A percentile compares a stretch with the other conserved stretches of the same genome.
Conservation (phyloP, 2,888 invertebrate species). For the Chirona hameri region DNA sequence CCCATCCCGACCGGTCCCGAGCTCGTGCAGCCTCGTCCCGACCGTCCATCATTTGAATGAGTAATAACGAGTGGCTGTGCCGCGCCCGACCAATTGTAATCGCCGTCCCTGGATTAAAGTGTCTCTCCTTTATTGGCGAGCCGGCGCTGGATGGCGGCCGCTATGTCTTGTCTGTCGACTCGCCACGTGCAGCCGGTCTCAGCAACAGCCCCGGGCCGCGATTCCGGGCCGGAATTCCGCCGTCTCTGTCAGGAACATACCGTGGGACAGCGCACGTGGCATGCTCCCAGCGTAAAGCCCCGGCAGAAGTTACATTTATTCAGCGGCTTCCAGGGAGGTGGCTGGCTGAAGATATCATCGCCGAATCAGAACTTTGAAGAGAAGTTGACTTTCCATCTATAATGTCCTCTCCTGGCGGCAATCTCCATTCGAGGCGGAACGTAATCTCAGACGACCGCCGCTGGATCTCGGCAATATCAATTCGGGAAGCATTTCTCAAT, state of each 20-base stretch:
- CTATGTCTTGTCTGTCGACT: no score
- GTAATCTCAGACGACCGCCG: background rate
- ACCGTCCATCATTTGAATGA: background rate
- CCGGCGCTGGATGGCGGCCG: background rate
- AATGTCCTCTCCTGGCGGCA: background rate
- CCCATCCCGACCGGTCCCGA: no score
- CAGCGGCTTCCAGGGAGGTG: no score
- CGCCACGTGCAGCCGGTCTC: no score
- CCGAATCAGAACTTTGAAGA: background rate
- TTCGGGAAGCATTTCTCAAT: background rate
- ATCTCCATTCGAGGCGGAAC: background rate
- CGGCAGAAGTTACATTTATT: no score
- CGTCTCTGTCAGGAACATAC: no score
- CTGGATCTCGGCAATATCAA: background rate
- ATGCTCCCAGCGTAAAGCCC: no score
- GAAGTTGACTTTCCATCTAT: slow-evolving; percentile 3
- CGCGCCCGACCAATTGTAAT: background rate
- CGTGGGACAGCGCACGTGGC: no score
- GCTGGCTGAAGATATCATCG: background rate
- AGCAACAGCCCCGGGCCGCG: no score
- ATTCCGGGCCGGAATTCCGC: no score
- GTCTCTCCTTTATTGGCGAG: background rate
- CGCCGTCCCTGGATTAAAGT: background rate
- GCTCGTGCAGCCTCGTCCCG: no score
- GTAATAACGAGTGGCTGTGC: background rate